These are phyloP conservation scores for Eumerus sabulonum DNA, from an alignment of 2,888 invertebrate genomes.

Conservation along the genomic window DNA sequence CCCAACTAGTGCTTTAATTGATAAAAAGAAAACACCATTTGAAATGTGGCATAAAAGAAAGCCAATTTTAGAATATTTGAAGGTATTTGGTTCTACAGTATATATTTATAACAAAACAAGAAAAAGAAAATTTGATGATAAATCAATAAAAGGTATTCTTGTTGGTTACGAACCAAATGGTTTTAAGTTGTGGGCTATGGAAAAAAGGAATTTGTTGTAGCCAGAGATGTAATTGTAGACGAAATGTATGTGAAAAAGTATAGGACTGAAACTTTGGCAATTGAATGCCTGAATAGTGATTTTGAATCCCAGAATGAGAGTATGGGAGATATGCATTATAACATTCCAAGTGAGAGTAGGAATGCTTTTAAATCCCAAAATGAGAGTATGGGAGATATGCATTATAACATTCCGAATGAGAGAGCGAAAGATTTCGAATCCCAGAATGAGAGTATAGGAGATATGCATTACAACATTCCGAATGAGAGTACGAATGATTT, in stretches of 20 bases:
- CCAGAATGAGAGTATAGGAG: constrained; percentile 10
- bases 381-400: constrained; percentile 12
- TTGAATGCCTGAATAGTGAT: not conserved
- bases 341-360: constrained; percentile 15
- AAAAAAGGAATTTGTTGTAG: constrained; percentile 71
- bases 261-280: constrained; percentile 6
- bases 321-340: constrained; percentile 5
- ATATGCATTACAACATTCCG: too few species aligned
- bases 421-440: constrained; percentile 6
- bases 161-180: constrained; percentile 51
- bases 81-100: constrained; percentile 39
- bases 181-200: constrained; percentile 73
- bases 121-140: constrained; percentile 29
- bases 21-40: constrained; percentile 72
- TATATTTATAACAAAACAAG: constrained; percentile 33
- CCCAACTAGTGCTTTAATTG: constrained; percentile 72
- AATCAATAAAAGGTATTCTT: constrained; percentile 39
- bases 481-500: too few species aligned
- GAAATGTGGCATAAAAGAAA: constrained; percentile 69
- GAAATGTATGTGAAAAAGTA: constrained; percentile 70
- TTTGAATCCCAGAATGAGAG: constrained; percentile 12
- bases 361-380: constrained; percentile 14
- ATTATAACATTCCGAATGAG: constrained; percentile 17
- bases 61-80: constrained; percentile 33
- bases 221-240: constrained; percentile 72